These are phyloP conservation scores for Dromiciops gliroides DNA, from an alignment of 2,113 vertebrate species.

Conservation along the genomic window DNA sequence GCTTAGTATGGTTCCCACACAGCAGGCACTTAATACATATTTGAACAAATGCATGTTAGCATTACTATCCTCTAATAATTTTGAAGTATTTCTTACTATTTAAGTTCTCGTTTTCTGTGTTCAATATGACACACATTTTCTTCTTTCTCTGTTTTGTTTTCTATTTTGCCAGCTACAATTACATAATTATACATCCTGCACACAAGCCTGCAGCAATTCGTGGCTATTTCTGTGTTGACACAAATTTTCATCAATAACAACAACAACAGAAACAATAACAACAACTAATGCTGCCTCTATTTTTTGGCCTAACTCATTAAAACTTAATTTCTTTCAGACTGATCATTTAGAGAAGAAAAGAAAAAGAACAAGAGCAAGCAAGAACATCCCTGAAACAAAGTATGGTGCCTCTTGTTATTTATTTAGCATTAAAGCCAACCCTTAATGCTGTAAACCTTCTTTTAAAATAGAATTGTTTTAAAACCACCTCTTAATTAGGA, in stretches of 20 bases:
- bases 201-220: not conserved
- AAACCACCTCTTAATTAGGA: not conserved
- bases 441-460: not conserved
- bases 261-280: not conserved
- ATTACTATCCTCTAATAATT: not conserved
- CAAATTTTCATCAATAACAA: not conserved
- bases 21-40: not conserved
- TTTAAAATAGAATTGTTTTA: not conserved
- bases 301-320: not conserved
- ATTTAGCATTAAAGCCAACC: not conserved
- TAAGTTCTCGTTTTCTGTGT: not conserved
- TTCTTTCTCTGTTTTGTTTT: not conserved
- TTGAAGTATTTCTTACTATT: not conserved
- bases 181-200: not conserved
- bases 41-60: not conserved
- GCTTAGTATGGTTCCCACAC: not conserved
- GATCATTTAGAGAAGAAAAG: not conserved
- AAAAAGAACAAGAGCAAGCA: not conserved
- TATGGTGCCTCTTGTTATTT: conserved; percentile 42
- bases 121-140: not conserved
- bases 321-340: not conserved
- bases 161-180: not conserved
- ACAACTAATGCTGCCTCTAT: not conserved
- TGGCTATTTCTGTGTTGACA: not conserved
- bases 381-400: conserved; percentile 54